Percentiles rank a stretch among this genome's conserved stretches.
Conservation (phyloP, 2,888 invertebrate species). For the Hemicrepidius hirtus region DNA sequence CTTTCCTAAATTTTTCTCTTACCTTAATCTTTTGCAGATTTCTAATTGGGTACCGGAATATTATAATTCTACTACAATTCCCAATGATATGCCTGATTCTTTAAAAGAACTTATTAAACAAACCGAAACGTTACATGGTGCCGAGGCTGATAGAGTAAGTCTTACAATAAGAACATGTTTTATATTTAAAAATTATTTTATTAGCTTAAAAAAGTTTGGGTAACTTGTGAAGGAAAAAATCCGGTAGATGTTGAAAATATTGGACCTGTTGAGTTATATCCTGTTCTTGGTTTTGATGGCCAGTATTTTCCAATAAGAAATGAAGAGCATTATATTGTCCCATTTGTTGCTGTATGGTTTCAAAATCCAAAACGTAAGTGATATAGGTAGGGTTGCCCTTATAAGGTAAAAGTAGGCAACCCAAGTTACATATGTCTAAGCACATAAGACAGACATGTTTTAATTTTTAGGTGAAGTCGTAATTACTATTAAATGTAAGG, state of each 20-base stretch:
- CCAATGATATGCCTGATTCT: neutral
- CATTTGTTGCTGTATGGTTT: neutral
- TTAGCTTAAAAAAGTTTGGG: neutral
- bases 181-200: neutral
- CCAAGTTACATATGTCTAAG: too few relatives aligned
- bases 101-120: neutral
- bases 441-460: too few relatives aligned
- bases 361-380: neutral
- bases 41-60: too few relatives aligned
- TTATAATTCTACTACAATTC: neutral
- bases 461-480: neutral
- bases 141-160: neutral
- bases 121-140: neutral
- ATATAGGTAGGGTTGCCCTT: too few relatives aligned
- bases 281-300: neutral
- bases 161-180: neutral
- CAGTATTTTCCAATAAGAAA: neutral
- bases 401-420: too few relatives aligned
- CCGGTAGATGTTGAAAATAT: neutral
- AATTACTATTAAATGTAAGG: neutral
- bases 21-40: too few relatives aligned
- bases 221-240: neutral
- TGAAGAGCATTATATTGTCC: neutral
- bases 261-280: neutral
- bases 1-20: too few relatives aligned